Percentiles rank a stretch among this genome's conserved stretches.
These are phyloP conservation scores for Python bivittatus DNA, from an alignment of 2,113 vertebrate species.

Conservation along the genomic window DNA sequence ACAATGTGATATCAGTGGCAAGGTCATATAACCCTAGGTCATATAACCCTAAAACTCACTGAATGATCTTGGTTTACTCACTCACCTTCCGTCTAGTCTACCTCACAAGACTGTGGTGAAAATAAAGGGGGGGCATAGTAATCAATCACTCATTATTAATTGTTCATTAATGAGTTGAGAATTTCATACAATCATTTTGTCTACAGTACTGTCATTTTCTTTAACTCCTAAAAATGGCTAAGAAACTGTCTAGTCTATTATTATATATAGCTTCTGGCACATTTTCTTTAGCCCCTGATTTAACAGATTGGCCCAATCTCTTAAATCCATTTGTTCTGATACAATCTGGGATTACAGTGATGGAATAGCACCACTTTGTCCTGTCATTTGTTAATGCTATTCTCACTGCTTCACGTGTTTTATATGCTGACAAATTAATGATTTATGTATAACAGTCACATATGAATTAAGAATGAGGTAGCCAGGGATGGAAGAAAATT, in stretches of 20 bases:
- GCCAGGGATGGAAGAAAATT: not conserved
- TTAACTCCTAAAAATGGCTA: not conserved
- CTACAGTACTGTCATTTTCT: not conserved
- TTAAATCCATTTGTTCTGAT: not conserved
- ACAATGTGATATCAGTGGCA: too few relatives aligned
- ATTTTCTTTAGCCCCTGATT: not conserved
- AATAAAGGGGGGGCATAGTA: not conserved
- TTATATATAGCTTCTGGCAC: not conserved
- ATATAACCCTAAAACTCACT: not conserved
- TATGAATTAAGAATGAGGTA: constrained; percentile 5
- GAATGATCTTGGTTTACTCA: not conserved
- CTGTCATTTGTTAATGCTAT: constrained; percentile 8
- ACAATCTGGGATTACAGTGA: not conserved
- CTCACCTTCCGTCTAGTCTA: not conserved
- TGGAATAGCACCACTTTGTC: not conserved
- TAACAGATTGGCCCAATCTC: not conserved
- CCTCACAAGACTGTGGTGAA: not conserved
- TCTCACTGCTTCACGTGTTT: constrained; percentile 37
- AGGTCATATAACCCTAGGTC: not conserved
- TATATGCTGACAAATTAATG: constrained; percentile 30
- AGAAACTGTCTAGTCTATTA: not conserved
- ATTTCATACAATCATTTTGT: not conserved
- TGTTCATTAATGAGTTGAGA: not conserved
- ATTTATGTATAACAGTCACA: not conserved
- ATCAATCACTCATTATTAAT: not conserved